Evolutionary conservation across 2,797 vertebrate species (phyloP).

Genomic region (Erithacus rubecula): DNA sequence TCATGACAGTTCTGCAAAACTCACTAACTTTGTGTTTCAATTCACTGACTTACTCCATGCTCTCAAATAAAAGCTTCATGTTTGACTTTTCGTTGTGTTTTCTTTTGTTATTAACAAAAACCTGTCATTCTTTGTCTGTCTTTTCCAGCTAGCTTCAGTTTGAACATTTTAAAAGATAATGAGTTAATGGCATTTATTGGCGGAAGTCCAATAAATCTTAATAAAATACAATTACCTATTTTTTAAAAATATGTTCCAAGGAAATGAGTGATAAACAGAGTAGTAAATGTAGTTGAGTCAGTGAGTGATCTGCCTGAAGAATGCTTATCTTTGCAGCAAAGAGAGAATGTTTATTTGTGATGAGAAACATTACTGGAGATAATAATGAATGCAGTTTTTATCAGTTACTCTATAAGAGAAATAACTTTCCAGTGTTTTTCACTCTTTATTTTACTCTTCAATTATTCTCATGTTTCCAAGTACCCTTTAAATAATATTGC

Average conservation of each 20-base stretch:
- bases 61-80: neutral
- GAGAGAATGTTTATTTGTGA: neutral
- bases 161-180: neutral
- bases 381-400: neutral
- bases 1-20: neutral
- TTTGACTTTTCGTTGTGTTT: neutral
- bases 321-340: neutral
- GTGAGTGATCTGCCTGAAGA: neutral
- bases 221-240: neutral
- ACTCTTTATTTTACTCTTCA: constrained; percentile 41
- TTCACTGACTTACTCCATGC: neutral
- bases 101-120: neutral
- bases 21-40: neutral
- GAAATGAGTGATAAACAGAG: neutral
- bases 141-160: neutral
- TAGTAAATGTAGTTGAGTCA: neutral
- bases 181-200: neutral
- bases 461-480: constrained; percentile 23
- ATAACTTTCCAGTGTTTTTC: neutral
- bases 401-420: neutral
- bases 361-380: neutral
- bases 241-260: neutral
- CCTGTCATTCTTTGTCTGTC: neutral
- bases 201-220: neutral
- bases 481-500: constrained; percentile 56